Evolutionary conservation across 1,140 invertebrate genomes (phyloP).

Genomic region (Papilio glaucus): DNA sequence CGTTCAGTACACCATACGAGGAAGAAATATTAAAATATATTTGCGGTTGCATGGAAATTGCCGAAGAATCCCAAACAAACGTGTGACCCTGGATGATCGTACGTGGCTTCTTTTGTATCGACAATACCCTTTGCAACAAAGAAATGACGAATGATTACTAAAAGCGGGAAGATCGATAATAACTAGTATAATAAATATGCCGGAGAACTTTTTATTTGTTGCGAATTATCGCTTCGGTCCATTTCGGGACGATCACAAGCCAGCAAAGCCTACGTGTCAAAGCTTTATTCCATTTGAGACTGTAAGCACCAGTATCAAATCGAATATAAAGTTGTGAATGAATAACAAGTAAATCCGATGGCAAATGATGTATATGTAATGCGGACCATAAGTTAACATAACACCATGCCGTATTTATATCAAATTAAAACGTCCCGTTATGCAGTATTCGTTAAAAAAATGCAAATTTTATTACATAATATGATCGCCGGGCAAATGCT

Average conservation of each 20-base stretch:
- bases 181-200: conserved; percentile 35
- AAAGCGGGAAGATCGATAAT: conserved; percentile 40
- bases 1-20: conserved; percentile 18
- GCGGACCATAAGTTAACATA: neutral
- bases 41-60: conserved; percentile 30
- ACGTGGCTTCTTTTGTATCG: conserved; percentile 56
- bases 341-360: neutral
- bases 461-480: neutral
- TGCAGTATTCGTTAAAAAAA: neutral
- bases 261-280: neutral
- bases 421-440: neutral
- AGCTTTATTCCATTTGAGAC: neutral
- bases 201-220: conserved; percentile 14
- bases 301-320: too few relatives aligned
- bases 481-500: neutral
- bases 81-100: conserved; percentile 1
- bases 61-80: conserved; percentile 30
- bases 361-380: neutral
- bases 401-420: neutral
- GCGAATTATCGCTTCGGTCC: neutral
- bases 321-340: neutral
- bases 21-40: conserved; percentile 36
- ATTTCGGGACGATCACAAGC: neutral
- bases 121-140: conserved; percentile 58
- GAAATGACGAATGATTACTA: conserved; percentile 58